Base-by-base conservation (phyloP, 92 coral and sea anemone species). In the Epizoanthus stellaris region DNA sequence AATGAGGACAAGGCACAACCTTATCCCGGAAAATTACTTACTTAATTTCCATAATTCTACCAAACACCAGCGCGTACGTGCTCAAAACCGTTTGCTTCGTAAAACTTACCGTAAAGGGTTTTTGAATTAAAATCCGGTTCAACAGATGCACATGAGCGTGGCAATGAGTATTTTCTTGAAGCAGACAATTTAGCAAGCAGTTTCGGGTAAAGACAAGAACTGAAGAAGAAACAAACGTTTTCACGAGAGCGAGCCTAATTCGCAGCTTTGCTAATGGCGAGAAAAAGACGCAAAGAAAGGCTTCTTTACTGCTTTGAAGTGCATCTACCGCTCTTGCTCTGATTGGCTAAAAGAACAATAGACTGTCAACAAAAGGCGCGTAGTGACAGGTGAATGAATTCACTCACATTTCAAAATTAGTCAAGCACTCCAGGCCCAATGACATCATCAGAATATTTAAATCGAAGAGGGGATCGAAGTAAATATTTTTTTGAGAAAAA, bases 211-310 rank as follows among this genome's bases (percentile, higher is more conserved):
- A 38, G 67, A 63, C 25, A 79, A 45, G 83, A n/a, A n/a, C n/a
- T n/a, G n/a, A n/a, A n/a, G n/a, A 63, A 79, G 72, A 79, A 79
- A 79, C 83, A 79, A 79, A 76, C 45, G 71, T 79, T 77, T 79
- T 64, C 71, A 62, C 71, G 17, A 79, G 8, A 79, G 83, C 83
- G 56, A 23, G 72, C 82, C 83, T 79, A 79, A 79, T 63, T 79
- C 83, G 43, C 83, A 64, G 83, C 82, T 79, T 79, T 79, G 72
- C 83, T 79, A 63, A 79, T 79, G 83, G 83, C 83, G 83, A 79
- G 83, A 62, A 79, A 57, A 20, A 79, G 83, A 79, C 83, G 83
- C 83, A 79, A 64, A 79, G 72, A 52, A 13, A 63, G 60, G n/a
- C n/a, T n/a, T n/a, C n/a, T n/a, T n/a, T n/a, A n/a, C n/a, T n/a